Evolutionary conservation across 2,797 vertebrate genomes (phyloP).

Genomic region (Rhadinocentrus ornatus): DNA sequence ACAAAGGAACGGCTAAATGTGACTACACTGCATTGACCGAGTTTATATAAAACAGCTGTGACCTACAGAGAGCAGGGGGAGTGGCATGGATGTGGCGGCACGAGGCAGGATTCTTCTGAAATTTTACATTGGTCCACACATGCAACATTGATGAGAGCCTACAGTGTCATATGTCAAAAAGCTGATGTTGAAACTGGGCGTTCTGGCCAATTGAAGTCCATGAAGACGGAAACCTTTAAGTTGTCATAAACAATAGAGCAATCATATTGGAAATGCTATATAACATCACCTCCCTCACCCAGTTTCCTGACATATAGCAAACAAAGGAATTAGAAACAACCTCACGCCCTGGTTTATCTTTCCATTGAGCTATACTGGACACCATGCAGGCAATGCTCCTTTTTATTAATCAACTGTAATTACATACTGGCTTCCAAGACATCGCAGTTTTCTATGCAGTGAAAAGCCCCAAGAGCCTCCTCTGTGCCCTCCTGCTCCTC

Average conservation of each 20-base stretch:
- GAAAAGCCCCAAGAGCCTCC: slow-evolving; percentile 28
- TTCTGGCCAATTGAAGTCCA: background rate
- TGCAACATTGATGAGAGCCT: background rate
- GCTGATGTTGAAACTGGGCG: background rate
- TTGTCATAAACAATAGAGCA: background rate
- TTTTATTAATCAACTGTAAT: slow-evolving; percentile 55
- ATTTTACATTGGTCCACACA: background rate
- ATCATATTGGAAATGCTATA: background rate
- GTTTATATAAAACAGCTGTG: background rate
- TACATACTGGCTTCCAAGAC: slow-evolving; percentile 30
- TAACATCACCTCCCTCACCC: background rate
- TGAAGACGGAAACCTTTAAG: background rate
- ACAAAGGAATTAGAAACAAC: background rate
- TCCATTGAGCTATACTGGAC: slow-evolving; percentile 2
- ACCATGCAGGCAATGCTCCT: slow-evolving; percentile 11
- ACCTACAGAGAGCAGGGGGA: background rate
- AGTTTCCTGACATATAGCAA: background rate
- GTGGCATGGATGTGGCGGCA: background rate
- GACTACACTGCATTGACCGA: background rate
- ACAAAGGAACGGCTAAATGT: background rate
- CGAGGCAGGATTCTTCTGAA: background rate
- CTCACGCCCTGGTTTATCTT: slow-evolving; percentile 1
- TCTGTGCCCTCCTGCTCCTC: slow-evolving; percentile 21
- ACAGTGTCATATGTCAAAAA: background rate
- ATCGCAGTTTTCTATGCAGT: slow-evolving; percentile 42